These are phyloP conservation scores for Pangasius macronema DNA, from an alignment of 2,797 vertebrate genomes.

Conservation along the genomic window DNA sequence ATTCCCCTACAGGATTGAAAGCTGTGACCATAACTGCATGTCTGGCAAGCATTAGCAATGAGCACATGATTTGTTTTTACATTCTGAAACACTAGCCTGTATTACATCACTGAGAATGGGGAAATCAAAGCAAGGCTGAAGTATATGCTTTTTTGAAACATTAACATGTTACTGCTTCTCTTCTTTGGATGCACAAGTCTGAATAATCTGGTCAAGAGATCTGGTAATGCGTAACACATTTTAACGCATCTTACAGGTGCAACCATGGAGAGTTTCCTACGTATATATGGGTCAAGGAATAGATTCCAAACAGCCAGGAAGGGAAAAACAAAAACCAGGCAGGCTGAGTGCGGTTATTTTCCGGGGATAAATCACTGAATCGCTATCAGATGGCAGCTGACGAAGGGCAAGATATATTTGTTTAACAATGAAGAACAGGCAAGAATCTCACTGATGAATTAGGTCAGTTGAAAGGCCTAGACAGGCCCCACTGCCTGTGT, in stretches of 20 bases:
- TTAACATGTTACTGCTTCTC: conserved; percentile 52
- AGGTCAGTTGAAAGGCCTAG: conserved; percentile 37
- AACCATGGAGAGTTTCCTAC: conserved; percentile 32
- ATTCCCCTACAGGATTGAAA: conserved; percentile 37
- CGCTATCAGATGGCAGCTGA: conserved; percentile 23
- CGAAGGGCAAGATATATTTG: conserved; percentile 10
- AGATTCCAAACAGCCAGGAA: conserved; percentile 39
- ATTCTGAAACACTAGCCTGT: conserved; percentile 51
- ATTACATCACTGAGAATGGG: conserved; percentile 58
- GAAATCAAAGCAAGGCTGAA: conserved; percentile 43
- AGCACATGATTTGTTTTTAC: conserved; percentile 54
- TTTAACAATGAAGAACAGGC: conserved; percentile 19
- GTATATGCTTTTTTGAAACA: conserved; percentile 50
- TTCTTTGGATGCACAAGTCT: conserved; percentile 44
- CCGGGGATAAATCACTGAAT: conserved; percentile 34
- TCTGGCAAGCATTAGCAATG: conserved; percentile 52
- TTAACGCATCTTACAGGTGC: conserved; percentile 51
- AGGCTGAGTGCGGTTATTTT: conserved; percentile 17
- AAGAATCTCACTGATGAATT: conserved; percentile 32
- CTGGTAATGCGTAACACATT: conserved; percentile 15
- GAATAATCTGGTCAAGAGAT: conserved; percentile 50
- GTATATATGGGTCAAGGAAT: conserved; percentile 42
- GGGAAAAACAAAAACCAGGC: conserved; percentile 26
- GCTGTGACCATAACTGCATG: conserved; percentile 50
- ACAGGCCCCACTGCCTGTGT: conserved; percentile 39